Base-by-base conservation (phyloP, 2,888 invertebrate genomes). In the Ypsolopha sequella region DNA sequence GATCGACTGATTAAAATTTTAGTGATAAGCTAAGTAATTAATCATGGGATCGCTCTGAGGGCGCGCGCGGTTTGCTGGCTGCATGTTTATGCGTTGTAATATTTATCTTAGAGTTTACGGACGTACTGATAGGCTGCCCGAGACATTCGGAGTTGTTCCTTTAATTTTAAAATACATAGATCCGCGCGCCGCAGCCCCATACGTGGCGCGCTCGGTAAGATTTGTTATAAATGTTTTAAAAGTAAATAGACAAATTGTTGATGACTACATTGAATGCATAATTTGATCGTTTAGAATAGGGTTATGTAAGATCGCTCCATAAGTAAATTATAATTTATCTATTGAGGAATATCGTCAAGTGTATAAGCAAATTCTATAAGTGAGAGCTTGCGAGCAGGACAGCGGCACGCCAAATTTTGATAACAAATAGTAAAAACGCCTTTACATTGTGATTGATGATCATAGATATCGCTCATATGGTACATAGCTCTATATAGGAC, bases 1-100 rank as follows among this genome's bases (percentile, higher is more conserved):
- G 86, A 86, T 86, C 84, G 86, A 86, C 86, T 86, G 86, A 86
- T 84, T 85, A 86, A 85, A 86, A 86, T 84, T 85, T 84, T 86
- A 85, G 84, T 85, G 80, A 65, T 85, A 85, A 85, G 86, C 85
- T 85, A 86, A 85, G 84, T 82, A 76, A 80, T 76, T 69, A 74
- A 68, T 65, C 65, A 68, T 63, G 64, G 66, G 58, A 63, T 61
- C 36, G 50, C 24, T 33, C 57, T 60, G 56, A 58, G 51, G 35
- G 52, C 55, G 61, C 50, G 60, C 57, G 59, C 60, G 56, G 66
- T 61, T 62, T 58, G 63, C 51, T 60, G 45, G 56, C 55, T 59
- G 53, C 56, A 54, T 54, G 66, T 61, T 65, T 63, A 61, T 71
- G 70, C 67, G 73, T 76, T 74, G 70, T 77, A 75, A 69, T 73